Evolutionary conservation across 2,888 invertebrate genomes (phyloP).

Genomic region (Cheilosia grossa): DNA sequence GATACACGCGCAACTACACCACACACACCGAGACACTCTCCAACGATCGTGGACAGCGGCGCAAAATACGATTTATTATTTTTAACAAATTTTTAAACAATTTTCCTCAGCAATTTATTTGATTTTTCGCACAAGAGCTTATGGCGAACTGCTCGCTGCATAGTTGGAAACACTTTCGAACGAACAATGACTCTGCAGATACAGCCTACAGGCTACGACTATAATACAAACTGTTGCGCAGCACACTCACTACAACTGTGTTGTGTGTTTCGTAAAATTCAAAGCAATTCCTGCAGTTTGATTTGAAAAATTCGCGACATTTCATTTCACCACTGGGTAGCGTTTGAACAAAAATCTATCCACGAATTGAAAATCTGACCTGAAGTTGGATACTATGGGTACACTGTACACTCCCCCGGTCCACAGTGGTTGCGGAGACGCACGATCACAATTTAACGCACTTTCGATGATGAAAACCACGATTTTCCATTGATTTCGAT

Average conservation of each 20-base stretch:
- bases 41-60: constrained; percentile 67
- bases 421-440: constrained; percentile 11
- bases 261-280: constrained; percentile 5
- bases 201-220: background rate
- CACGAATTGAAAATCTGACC: background rate
- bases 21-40: constrained; percentile 55
- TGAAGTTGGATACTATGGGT: background rate
- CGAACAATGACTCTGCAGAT: background rate
- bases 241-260: constrained; percentile 31
- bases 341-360: constrained; percentile 9
- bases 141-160: background rate
- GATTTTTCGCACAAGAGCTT: constrained; percentile 22
- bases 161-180: background rate
- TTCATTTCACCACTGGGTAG: constrained; percentile 13
- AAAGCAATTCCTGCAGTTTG: constrained; percentile 40
- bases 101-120: constrained; percentile 40
- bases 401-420: constrained; percentile 2
- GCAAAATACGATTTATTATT: constrained; percentile 36
- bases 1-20: constrained; percentile 44
- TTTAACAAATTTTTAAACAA: constrained; percentile 14
- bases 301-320: constrained; percentile 67
- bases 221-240: constrained; percentile 54
- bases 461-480: constrained; percentile 56
- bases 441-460: constrained; percentile 57
- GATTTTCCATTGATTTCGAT: constrained; percentile 60